phyloP scores from a whole-genome alignment of 2,797 vertebrate genomes.

The Denticeps clupeoides region DNA sequence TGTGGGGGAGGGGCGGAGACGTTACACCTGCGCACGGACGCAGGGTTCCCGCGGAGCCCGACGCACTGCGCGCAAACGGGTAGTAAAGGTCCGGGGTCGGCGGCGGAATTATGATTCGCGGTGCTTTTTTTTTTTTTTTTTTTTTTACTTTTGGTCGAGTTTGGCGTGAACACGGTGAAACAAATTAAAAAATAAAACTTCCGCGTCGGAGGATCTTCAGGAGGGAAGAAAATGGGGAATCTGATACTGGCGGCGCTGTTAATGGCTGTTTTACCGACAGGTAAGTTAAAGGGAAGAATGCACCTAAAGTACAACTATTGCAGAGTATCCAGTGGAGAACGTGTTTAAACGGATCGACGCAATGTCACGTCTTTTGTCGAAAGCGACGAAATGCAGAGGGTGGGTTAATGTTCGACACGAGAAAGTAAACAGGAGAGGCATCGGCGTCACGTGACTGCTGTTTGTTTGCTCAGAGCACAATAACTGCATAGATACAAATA shows the following conservation, averaged over 20 bases:
- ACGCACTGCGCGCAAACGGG: too few species aligned
- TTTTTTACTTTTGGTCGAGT: neutral
- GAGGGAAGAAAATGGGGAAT: conserved; percentile 34
- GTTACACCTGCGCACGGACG: too few species aligned
- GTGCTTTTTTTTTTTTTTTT: neutral
- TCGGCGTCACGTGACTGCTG: conserved; percentile 41
- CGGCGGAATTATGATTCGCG: neutral
- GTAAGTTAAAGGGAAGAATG: conserved; percentile 31
- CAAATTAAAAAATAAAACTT: too few species aligned
- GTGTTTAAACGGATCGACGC: too few species aligned
- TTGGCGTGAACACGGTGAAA: too few species aligned
- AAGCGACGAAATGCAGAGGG: neutral
- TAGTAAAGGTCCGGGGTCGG: too few species aligned
- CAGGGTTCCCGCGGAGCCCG: too few species aligned
- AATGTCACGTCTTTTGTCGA: too few species aligned
- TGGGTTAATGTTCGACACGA: conserved; percentile 56
- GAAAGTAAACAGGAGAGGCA: conserved; percentile 38
- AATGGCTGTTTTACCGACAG: conserved; percentile 42
- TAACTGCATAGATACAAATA: too few species aligned
- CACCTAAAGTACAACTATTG: too few species aligned
- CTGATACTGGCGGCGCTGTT: conserved; percentile 39
- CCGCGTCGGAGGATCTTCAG: conserved; percentile 21
- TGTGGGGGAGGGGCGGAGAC: too few species aligned
- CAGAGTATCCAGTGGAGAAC: too few species aligned
- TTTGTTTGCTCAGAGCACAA: conserved; percentile 8